Evolutionary conservation across 2,888 invertebrate genomes (phyloP), one percentile per base, ranked within the genome.

Genomic region (Glyphotaelius pellucidus): DNA sequence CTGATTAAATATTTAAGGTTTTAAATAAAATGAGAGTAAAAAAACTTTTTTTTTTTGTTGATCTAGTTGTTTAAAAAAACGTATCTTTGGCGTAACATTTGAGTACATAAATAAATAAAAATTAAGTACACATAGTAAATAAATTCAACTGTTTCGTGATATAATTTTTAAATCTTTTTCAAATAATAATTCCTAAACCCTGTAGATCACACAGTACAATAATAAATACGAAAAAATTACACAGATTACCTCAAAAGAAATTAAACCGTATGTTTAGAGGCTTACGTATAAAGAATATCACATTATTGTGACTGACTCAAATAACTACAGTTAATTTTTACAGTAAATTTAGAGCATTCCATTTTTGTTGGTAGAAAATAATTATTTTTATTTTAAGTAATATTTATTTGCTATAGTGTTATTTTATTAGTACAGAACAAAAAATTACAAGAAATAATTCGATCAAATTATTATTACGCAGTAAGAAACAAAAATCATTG

Each of bases 61-160:
- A 83, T 83, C 19, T 83, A 35, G 35, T 67, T 67, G 31, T 83
- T 35, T 35, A 35, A 83, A 38, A 32, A 35, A 83, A 35, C 83
- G 35, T 35, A 32, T 83, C 83, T 83, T 83, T 83, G 83, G 83
- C 38, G 32, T 83, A 83, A 83, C 38, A 35, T 83, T 83, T 35
- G 32, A 35, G 38, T 83, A 83, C 83, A 83, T 38, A 35, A 83
- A 35, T 38, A 83, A 83, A 81, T 30, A 83, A 83, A 67, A 67
- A 67, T 67, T 67, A 67, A 67, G 67, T 67, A 67, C 25, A 67
- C 25, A n/a, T 25, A 25, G 67, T 67, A 67, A 67, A 67, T 67
- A 52, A 52, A n/a, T n/a, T n/a, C 7, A 67, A 67, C 67, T 67
- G 67, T 67, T 67, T 67, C n/a, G 67, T 25, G 9, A 67, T 67